Evolutionary conservation across 2,113 vertebrate species (phyloP).

Genomic region (Nestor notabilis): DNA sequence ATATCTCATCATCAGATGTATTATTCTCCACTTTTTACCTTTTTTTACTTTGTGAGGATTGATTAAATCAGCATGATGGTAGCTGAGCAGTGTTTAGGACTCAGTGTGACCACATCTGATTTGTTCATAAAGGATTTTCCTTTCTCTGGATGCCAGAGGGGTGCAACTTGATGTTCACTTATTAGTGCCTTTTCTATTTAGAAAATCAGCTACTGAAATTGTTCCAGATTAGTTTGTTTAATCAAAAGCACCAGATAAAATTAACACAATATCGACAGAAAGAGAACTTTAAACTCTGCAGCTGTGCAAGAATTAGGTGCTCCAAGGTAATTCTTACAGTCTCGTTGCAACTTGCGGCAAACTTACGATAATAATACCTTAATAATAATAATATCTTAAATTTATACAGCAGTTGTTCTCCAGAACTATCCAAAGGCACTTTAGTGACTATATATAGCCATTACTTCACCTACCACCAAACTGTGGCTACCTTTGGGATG

Average conservation of each 20-base stretch:
- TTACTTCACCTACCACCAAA: constrained; percentile 52
- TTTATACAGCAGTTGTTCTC: constrained; percentile 63
- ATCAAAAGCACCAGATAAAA: constrained; percentile 73
- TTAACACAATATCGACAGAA: constrained; percentile 59
- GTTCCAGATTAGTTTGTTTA: constrained; percentile 70
- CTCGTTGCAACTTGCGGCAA: constrained; percentile 67
- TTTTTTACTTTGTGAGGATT: constrained; percentile 69
- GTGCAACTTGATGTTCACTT: constrained; percentile 41
- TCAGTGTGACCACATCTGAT: constrained; percentile 73
- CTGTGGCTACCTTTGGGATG: constrained; percentile 45
- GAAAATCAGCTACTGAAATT: constrained; percentile 52
- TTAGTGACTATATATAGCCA: constrained; percentile 74
- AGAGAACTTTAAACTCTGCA: constrained; percentile 29
- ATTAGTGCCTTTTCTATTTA: constrained; percentile 57
- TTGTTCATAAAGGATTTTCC: constrained; percentile 67
- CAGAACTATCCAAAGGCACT: constrained; percentile 63
- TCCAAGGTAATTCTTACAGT: constrained; percentile 54
- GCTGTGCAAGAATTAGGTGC: constrained; percentile 17
- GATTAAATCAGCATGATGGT: constrained; percentile 80
- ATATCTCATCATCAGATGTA: constrained; percentile 71
- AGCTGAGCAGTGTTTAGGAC: constrained; percentile 74
- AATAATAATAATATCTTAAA: constrained; percentile 74
- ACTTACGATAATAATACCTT: constrained; percentile 72
- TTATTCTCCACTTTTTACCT: constrained; percentile 72
- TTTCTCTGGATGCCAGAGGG: constrained; percentile 37